Percentiles rank a stretch among this genome's conserved stretches.
phyloP scores from a whole-genome alignment of 1,140 invertebrate genomes.

The Panagrolaimus sp. region DNA sequence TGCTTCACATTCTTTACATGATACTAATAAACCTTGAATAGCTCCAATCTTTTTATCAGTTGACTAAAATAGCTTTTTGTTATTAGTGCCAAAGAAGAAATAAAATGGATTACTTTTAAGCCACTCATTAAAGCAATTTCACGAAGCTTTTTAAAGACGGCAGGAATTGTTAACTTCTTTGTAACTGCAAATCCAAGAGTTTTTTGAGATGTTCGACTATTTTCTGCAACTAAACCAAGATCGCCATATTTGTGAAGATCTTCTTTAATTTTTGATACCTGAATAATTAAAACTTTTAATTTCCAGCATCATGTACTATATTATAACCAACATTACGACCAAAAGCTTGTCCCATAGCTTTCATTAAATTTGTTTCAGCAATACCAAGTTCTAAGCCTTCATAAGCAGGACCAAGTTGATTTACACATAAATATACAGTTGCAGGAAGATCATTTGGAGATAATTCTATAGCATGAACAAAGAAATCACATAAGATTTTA shows the following conservation, averaged over 20 bases:
- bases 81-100: no score
- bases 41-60: constrained; percentile 81
- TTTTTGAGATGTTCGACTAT: constrained; percentile 76
- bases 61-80: no score
- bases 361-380: constrained; percentile 72
- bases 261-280: constrained; percentile 75
- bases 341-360: constrained; percentile 82
- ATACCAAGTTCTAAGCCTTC: constrained; percentile 80
- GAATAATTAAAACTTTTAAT: constrained; percentile 60
- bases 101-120: constrained; percentile 67
- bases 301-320: background rate
- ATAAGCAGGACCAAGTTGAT: constrained; percentile 88
- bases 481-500: constrained; percentile 79
- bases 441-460: constrained; percentile 79
- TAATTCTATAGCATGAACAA: constrained; percentile 63
- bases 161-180: constrained; percentile 62
- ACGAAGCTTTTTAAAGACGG: constrained; percentile 77
- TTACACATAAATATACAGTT: constrained; percentile 87
- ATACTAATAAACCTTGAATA: constrained; percentile 83
- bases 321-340: constrained; percentile 64
- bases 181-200: constrained; percentile 69
- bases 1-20: constrained; percentile 81
- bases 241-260: constrained; percentile 90
- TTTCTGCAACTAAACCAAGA: constrained; percentile 59
- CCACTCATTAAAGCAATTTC: constrained; percentile 84